phyloP scores from a whole-genome alignment of 2,888 invertebrate genomes.

The Spicauda simplicius region DNA sequence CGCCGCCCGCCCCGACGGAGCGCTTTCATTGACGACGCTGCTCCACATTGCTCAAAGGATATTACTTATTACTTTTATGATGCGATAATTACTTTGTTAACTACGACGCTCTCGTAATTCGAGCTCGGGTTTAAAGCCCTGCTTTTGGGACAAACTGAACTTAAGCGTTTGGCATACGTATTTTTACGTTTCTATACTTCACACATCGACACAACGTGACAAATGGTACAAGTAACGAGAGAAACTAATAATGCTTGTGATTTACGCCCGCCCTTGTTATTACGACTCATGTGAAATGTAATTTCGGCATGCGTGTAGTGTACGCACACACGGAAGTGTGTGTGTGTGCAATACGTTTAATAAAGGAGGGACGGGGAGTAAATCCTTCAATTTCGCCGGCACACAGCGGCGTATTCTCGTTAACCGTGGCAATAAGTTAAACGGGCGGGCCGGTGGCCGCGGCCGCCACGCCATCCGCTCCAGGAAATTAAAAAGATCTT shows the following conservation, averaged over 20 bases:
- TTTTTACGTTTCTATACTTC: slow-evolving; percentile 1
- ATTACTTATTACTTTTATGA: slow-evolving; percentile 26
- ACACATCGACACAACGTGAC: slow-evolving; percentile 74
- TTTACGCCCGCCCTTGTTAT: slow-evolving; percentile 84
- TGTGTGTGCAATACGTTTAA: slow-evolving; percentile 83
- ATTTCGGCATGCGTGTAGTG: slow-evolving; percentile 79
- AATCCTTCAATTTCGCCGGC: slow-evolving; percentile 85
- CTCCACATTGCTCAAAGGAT: slow-evolving; percentile 35
- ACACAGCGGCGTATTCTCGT: slow-evolving; percentile 84
- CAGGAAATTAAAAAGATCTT: slow-evolving; percentile 80
- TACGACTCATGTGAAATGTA: slow-evolving; percentile 85
- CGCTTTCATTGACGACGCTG: slow-evolving; percentile 36
- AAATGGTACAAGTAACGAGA: slow-evolving; percentile 76
- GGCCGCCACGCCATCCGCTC: slow-evolving; percentile 54
- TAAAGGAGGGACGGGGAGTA: slow-evolving; percentile 85
- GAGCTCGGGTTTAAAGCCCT: neutral
- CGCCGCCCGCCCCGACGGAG: slow-evolving; percentile 34
- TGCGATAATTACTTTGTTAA: slow-evolving; percentile 21
- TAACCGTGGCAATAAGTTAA: slow-evolving; percentile 85
- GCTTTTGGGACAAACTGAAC: neutral
- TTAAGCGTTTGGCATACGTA: too few relatives aligned
- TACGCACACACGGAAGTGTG: slow-evolving; percentile 62
- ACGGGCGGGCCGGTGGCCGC: slow-evolving; percentile 64
- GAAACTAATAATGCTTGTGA: slow-evolving; percentile 84
- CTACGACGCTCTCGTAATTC: slow-evolving; percentile 2